Percentiles rank a stretch among this genome's conserved stretches.
phyloP scores from a whole-genome alignment of 1,140 invertebrate species.

The Heliconius congener region DNA sequence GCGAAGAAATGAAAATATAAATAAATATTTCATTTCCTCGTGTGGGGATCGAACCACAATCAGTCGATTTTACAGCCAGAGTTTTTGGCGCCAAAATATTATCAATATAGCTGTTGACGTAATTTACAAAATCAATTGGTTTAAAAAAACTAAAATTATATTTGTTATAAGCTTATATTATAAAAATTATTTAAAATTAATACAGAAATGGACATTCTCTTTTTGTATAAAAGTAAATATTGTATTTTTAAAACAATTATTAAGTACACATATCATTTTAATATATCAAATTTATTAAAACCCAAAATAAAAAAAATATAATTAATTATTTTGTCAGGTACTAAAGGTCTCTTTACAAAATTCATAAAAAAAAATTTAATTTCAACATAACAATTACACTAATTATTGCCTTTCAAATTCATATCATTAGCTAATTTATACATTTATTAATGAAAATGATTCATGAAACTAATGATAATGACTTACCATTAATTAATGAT shows the following conservation, averaged over 20 bases:
- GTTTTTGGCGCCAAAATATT: neutral
- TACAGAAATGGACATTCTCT: neutral
- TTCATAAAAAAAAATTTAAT: neutral
- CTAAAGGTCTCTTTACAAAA: slow-evolving; percentile 10
- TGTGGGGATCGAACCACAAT: too few relatives aligned
- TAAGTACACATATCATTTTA: neutral
- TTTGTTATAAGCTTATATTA: neutral
- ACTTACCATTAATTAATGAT: slow-evolving; percentile 44
- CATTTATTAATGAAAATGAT: slow-evolving; percentile 1
- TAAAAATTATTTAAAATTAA: slow-evolving; percentile 6
- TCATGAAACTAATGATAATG: slow-evolving; percentile 9
- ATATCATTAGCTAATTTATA: neutral
- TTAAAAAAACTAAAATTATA: neutral
- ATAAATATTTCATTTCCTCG: too few relatives aligned
- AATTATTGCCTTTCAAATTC: slow-evolving; percentile 1
- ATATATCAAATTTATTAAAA: neutral
- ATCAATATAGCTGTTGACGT: neutral
- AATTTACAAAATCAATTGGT: neutral
- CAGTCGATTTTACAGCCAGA: too few relatives aligned
- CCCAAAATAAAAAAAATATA: neutral
- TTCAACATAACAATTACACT: neutral
- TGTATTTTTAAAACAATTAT: neutral
- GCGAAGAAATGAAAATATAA: too few relatives aligned
- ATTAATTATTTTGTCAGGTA: neutral
- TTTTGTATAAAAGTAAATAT: neutral